phyloP scores from a whole-genome alignment of 2,888 invertebrate genomes.

The Xylota segnis region DNA sequence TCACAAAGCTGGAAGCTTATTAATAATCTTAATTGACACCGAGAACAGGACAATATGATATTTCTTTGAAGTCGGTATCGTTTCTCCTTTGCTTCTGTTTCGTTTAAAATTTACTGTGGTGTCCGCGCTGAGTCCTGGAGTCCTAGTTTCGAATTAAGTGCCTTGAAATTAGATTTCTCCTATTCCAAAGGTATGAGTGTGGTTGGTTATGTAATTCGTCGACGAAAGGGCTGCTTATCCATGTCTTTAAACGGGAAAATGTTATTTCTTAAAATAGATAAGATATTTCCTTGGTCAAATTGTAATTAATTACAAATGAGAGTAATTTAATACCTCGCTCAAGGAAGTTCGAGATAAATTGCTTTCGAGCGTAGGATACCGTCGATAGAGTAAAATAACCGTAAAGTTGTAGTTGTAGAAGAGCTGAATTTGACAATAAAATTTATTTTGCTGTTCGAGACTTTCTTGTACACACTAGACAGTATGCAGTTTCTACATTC shows the following conservation, averaged over 20 bases:
- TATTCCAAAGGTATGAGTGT: slow-evolving; percentile 6
- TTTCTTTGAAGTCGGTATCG: slow-evolving; percentile 25
- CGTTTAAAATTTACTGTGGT: background rate
- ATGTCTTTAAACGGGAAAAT: background rate
- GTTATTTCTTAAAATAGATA: slow-evolving; percentile 14
- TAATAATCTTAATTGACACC: slow-evolving; percentile 33
- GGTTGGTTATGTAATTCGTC: slow-evolving; percentile 7
- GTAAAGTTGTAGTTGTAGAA: background rate
- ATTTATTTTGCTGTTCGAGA: no score
- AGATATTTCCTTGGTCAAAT: slow-evolving; percentile 3
- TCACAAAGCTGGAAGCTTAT: slow-evolving; percentile 16
- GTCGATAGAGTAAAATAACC: background rate
- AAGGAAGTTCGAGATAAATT: slow-evolving; percentile 17
- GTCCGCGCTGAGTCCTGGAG: background rate
- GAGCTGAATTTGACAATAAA: background rate
- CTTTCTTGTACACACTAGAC: no score
- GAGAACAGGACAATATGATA: slow-evolving; percentile 17
- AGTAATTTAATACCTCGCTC: slow-evolving; percentile 18
- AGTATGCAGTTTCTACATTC: no score
- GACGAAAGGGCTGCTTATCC: background rate
- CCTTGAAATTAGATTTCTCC: slow-evolving; percentile 24
- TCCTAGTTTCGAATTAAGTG: slow-evolving; percentile 17
- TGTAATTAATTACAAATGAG: slow-evolving; percentile 32
- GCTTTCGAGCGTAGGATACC: background rate
- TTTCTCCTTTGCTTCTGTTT: background rate